Percentiles rank a stretch among this genome's conserved stretches.
phyloP scores from a whole-genome alignment of 2,797 vertebrate genomes.

The Leptodactylus fallax region DNA sequence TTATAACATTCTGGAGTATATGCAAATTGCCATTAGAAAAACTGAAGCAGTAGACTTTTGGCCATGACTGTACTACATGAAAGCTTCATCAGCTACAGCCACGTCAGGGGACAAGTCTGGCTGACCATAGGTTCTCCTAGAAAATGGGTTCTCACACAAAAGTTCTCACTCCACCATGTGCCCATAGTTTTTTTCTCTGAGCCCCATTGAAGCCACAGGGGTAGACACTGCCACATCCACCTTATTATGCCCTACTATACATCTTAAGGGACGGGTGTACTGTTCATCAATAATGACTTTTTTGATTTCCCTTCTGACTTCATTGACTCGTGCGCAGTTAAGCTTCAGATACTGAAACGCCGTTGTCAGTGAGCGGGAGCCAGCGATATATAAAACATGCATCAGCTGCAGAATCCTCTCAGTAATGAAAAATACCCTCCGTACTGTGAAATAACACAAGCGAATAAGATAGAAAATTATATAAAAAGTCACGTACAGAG shows the following conservation, averaged over 20 bases:
- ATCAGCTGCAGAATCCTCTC: neutral
- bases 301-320: neutral
- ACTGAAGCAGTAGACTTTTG: too few species aligned
- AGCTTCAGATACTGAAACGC: neutral
- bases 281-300: neutral
- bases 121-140: too few species aligned
- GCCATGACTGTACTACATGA: too few species aligned
- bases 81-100: too few species aligned
- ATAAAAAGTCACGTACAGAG: neutral
- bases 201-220: too few species aligned
- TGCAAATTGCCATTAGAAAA: too few species aligned
- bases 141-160: too few species aligned
- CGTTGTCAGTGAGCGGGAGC: neutral
- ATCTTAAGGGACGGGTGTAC: neutral
- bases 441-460: neutral
- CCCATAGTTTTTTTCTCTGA: too few species aligned
- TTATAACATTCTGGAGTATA: too few species aligned
- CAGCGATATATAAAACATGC: neutral
- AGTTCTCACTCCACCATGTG: too few species aligned
- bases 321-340: neutral
- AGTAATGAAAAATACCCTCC: slow-evolving; percentile 1
- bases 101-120: too few species aligned
- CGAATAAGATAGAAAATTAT: neutral
- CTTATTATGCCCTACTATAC: neutral
- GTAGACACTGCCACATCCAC: too few species aligned